A percentile compares a stretch with the other conserved stretches of the same genome.
Conservation (phyloP, 2,113 vertebrate species). For the Python bivittatus region DNA sequence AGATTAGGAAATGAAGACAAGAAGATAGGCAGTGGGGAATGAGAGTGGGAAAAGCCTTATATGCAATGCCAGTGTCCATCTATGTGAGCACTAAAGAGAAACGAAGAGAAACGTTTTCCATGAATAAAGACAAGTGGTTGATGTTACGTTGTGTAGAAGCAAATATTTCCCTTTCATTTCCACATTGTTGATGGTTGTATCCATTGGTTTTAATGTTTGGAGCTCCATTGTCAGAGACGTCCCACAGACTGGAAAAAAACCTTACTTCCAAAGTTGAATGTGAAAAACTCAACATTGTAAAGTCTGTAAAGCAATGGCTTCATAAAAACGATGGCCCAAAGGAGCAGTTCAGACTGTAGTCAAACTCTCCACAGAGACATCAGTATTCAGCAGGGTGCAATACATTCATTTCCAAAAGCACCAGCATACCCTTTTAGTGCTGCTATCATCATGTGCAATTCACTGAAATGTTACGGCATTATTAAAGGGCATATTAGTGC, state of each 20-base stretch:
- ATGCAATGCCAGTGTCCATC: neutral
- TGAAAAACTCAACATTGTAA: neutral
- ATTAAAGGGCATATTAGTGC: constrained; percentile 37
- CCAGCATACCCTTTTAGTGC: constrained; percentile 13
- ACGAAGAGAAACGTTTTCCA: neutral
- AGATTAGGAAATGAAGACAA: neutral
- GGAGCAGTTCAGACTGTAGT: neutral
- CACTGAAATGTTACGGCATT: constrained; percentile 29
- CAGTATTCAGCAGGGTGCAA: constrained; percentile 14
- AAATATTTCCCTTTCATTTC: neutral
- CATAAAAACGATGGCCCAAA: neutral
- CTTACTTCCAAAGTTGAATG: neutral
- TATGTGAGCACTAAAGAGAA: neutral
- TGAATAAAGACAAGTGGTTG: neutral
- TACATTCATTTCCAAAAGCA: constrained; percentile 18
- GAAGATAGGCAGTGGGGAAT: neutral
- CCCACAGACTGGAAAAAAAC: neutral
- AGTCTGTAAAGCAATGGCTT: neutral
- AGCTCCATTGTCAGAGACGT: neutral
- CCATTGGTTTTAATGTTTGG: neutral
- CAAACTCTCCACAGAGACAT: neutral
- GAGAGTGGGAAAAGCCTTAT: neutral
- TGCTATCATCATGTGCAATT: neutral
- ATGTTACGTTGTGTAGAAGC: neutral
- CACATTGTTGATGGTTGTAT: neutral